Base-by-base conservation (phyloP, 2,888 invertebrate species). In the Rotaria macrura region DNA sequence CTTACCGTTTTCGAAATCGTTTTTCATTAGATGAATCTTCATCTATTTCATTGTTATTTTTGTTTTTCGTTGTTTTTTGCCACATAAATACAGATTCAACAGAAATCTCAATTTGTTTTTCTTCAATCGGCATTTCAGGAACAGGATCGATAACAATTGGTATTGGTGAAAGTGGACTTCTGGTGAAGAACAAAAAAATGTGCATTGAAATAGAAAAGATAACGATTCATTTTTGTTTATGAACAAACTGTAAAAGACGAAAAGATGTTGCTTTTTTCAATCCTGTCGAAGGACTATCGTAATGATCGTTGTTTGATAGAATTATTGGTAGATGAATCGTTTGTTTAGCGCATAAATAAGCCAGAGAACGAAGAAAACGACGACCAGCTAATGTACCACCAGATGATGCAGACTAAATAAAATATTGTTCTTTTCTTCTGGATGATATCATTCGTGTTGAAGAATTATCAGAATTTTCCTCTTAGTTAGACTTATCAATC, bases 311-410 rank as follows among this genome's bases (percentile, higher is more conserved):
- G 10, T 40, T 79, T 17, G 65, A 5, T 65, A 65, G 4, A 29
- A 65, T 17, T 65, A 79, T 43, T 43, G 74, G 74, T 43, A 79
- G 25, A 43, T 38, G 40, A 79, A 79, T 79, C 4, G 43, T 79
- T 79, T 79, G 40, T 43, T 79, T 79, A 40, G 74, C 74, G 43
- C 74, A 79, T 79, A 79, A 25, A 79, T 79, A 79, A 23, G 74
- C 38, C 25, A 79, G 6, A 40, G 74, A 79, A 43, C 74, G 74
- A 40, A 79, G 43, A 43, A 79, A 79, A 40, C 43, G 38, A 40
- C 74, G 74, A 43, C 74, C 65, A 65, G 65, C 65, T 14, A 65
- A 34, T 65, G 65, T 65, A 65, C 65, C 74, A 43, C 74, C 74
- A 12, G 43, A 38, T 40, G 74, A 79, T 43, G 74, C 74, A 40